Evolutionary conservation across 1,140 invertebrate genomes (phyloP), one percentile per base, ranked within the genome.

Genomic region (Schmidtea mediterranea): DNA sequence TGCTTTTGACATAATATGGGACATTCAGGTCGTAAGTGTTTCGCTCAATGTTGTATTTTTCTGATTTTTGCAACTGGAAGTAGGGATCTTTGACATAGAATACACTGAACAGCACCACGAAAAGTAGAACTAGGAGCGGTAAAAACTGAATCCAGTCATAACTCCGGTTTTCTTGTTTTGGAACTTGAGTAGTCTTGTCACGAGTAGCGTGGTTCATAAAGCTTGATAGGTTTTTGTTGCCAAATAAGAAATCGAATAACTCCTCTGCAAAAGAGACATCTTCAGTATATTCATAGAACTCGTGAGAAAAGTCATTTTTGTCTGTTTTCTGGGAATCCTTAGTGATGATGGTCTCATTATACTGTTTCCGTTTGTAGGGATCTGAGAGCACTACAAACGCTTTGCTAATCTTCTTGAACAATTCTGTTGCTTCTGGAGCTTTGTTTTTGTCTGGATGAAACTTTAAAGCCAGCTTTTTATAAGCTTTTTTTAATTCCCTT

Each of bases 371-470:
- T 24, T 45, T 45, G 5, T 45, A 12, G 2, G 6, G 5, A 21
- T 45, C 43, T 5, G 43, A 45, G 2, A 45, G n/a, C 9, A 21
- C 22, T 15, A 22, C 18, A 21, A 45, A 45, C 2, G 43, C 43
- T 6, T 21, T 45, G 5, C 43, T 21, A 21, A 45, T 45, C 19
- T 21, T 45, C 22, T 45, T 45, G 43, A 45, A 45, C 9, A 21
- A 12, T 21, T 45, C 43, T 21, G 43, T 5, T 19, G 43, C 43
- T 22, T 21, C 86, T 68, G 92, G 87, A 73, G 86, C 81, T 8
- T 90, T 87, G 70, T 98, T 97, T 69, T 97, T 98, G 63, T 98
- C 90, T 13, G 87, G 87, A 63, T 98, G 92, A 63, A 87, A 97
- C 68, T 95, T 94, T 1, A 97, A 68, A 9, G 87, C 87, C 50